Evolutionary conservation across 2,888 invertebrate genomes (phyloP), one percentile per base, ranked within the genome.

Genomic region (Caenorhabditis doughertyi): DNA sequence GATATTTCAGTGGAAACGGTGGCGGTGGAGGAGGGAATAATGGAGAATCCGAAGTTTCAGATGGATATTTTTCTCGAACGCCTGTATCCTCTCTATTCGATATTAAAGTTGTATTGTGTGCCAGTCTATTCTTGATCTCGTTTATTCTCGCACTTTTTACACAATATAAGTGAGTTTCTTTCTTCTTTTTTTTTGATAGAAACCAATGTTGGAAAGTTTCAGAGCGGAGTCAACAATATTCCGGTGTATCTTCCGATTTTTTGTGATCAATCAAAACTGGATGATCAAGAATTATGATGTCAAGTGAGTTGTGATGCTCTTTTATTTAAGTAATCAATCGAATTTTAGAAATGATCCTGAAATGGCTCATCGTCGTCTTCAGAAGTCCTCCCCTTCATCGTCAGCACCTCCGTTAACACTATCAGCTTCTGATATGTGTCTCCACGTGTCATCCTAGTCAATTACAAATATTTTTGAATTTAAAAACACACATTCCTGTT

Each of bases 141-240:
- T 94, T 94, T 87, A 94, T 94, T 87, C 91, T 93, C 27, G 94
- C 94, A 62, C 93, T 94, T 92, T 93, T 94, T 81, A 91, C 91
- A 0, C 91, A 91, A 62, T 91, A 91, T 67, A 76, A 89, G 47
- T 83, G 25, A 13, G 65, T 55, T 42, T 27, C 9, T 62, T 79
- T 7, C 16, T 42, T 13, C 13, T 3, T 42, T 42, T 3, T 13
- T 11, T n/a, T n/a, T n/a, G n/a, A 13, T 42, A 8, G 16, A 42
- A 42, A 18, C 18, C 25, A 9, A 51, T 51, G 0, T 23, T 18
- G 21, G 21, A 47, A 23, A 23, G 8, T 79, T 83, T 39, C 65
- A 81, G 86, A 64, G 90, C 91, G 13, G 90, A 90, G 42, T 89
- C 87, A 2, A 89, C 89, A 21, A 67, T 91, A 18, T 90, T 89